A percentile compares a stretch with the other conserved stretches of the same genome.
phyloP scores from a whole-genome alignment of 2,113 vertebrate genomes.

The Strigops habroptila region DNA sequence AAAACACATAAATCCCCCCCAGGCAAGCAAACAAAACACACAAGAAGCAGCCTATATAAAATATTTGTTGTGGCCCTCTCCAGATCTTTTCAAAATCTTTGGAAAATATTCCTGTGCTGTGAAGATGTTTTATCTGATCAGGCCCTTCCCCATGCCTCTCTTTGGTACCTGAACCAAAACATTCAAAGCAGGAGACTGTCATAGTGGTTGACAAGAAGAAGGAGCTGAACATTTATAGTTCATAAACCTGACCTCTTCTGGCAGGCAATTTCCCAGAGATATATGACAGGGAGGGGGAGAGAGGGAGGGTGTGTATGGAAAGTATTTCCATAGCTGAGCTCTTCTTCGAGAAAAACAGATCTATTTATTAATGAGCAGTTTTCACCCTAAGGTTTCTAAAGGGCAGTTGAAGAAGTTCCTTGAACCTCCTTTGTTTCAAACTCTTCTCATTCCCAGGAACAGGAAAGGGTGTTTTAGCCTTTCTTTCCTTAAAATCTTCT shows the following conservation, averaged over 20 bases:
- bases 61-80: background rate
- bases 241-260: constrained; percentile 28
- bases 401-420: background rate
- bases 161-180: constrained; percentile 22
- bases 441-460: background rate
- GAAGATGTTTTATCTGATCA: background rate
- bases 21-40: background rate
- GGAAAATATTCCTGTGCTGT: background rate
- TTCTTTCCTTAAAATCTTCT: constrained; percentile 3
- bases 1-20: background rate
- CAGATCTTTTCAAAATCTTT: background rate
- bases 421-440: background rate
- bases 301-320: background rate
- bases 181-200: background rate
- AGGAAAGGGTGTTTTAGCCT: constrained; percentile 3
- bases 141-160: background rate
- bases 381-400: background rate
- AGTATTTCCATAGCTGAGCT: constrained; percentile 14
- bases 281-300: background rate
- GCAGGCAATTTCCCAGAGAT: background rate
- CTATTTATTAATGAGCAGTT: background rate
- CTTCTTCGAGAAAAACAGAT: background rate
- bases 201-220: background rate
- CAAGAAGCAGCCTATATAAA: background rate
- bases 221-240: constrained; percentile 9